These are phyloP conservation scores for Corydoras maculifer DNA, from an alignment of 2,113 vertebrate genomes.

Conservation along the genomic window DNA sequence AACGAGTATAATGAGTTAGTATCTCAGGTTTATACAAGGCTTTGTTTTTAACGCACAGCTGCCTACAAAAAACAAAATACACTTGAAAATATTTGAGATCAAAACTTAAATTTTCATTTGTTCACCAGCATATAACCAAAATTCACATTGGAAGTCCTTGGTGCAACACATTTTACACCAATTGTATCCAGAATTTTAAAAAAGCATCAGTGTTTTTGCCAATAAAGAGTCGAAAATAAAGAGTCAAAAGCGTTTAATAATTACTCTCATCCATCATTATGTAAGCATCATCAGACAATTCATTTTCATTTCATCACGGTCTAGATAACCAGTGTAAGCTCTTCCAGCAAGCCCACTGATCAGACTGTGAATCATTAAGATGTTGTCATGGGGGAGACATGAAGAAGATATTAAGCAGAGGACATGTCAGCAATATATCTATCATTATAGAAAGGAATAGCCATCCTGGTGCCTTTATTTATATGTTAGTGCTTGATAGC, in stretches of 20 bases:
- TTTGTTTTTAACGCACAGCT: too few relatives aligned
- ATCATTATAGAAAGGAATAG: conserved; percentile 14
- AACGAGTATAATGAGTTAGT: too few relatives aligned
- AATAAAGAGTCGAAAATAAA: not conserved
- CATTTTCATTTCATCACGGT: too few relatives aligned
- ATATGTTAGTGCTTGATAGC: not conserved
- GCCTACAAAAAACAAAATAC: too few relatives aligned
- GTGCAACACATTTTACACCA: too few relatives aligned
- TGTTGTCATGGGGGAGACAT: conserved; percentile 8
- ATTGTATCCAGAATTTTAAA: too few relatives aligned
- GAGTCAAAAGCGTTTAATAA: conserved; percentile 9
- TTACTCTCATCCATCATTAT: conserved; percentile 10
- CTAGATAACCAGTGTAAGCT: conserved; percentile 25
- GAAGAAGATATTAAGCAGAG: conserved; percentile 8
- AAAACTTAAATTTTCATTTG: too few relatives aligned
- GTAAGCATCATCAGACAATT: not conserved
- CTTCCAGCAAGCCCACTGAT: not conserved
- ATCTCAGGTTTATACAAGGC: too few relatives aligned
- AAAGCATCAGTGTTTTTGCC: too few relatives aligned
- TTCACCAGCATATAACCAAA: too few relatives aligned
- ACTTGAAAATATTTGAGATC: too few relatives aligned
- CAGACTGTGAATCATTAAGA: conserved; percentile 23
- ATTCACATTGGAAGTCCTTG: too few relatives aligned
- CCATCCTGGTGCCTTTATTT: conserved; percentile 9
- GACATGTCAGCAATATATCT: conserved; percentile 14